Conservation (phyloP, 2,797 vertebrate genomes). For the Limosa lapponica region DNA sequence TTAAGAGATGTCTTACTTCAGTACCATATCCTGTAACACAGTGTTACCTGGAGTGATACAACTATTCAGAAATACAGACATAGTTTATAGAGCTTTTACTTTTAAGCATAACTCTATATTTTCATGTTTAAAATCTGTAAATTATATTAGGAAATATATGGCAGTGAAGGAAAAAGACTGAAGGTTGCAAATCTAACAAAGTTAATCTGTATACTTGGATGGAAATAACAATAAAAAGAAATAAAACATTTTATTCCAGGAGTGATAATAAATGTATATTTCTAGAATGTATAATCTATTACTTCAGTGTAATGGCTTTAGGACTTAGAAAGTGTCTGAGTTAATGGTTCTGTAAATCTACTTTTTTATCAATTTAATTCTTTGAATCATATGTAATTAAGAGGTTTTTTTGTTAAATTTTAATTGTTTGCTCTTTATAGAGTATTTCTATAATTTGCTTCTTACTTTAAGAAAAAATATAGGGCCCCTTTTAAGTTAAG, state of each 20-base stretch:
- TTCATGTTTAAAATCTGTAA: slow-evolving; percentile 32
- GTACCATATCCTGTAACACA: neutral
- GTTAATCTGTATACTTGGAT: slow-evolving; percentile 33
- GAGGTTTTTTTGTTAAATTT: neutral
- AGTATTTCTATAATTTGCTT: neutral
- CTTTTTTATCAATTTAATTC: slow-evolving; percentile 14
- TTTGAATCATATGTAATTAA: slow-evolving; percentile 11
- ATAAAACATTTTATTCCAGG: slow-evolving; percentile 25
- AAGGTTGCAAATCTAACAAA: slow-evolving; percentile 8
- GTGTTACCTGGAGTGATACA: neutral
- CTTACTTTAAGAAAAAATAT: slow-evolving; percentile 27
- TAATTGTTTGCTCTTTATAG: slow-evolving; percentile 16
- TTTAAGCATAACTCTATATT: slow-evolving; percentile 33
- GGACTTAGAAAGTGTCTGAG: neutral
- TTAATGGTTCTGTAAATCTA: slow-evolving; percentile 9
- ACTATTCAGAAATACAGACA: slow-evolving; percentile 39
- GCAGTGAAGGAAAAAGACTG: neutral
- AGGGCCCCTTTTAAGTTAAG: neutral
- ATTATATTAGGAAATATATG: slow-evolving; percentile 28
- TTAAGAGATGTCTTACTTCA: neutral
- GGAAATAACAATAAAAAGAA: neutral
- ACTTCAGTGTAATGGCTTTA: slow-evolving; percentile 5
- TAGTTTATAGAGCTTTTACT: neutral
- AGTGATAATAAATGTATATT: slow-evolving; percentile 5
- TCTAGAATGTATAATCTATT: neutral